These are phyloP conservation scores for Burhinus bistriatus DNA, from an alignment of 2,113 vertebrate genomes.

Conservation along the genomic window DNA sequence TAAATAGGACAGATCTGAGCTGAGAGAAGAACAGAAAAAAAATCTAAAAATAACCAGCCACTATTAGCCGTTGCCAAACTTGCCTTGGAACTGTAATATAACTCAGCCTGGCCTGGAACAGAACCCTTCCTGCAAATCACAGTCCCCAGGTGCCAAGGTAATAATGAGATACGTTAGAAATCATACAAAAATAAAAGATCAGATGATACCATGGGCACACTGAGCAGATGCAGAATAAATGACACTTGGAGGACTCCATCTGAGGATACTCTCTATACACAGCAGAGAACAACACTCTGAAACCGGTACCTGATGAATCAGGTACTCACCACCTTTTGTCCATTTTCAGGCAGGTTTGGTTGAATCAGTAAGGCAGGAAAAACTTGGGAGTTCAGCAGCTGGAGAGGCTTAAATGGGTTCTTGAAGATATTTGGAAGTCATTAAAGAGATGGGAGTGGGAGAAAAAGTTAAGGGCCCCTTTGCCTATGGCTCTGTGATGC, in stretches of 20 bases:
- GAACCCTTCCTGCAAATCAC: background rate
- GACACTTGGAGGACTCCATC: background rate
- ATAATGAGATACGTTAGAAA: constrained; percentile 1
- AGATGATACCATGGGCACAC: background rate
- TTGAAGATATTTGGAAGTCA: background rate
- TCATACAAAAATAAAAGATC: background rate
- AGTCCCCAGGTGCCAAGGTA: constrained; percentile 12
- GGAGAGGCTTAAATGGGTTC: background rate
- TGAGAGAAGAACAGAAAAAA: background rate
- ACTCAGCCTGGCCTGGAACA: constrained; percentile 36
- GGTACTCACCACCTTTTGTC: background rate
- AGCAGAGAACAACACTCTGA: background rate
- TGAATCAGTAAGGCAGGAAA: background rate
- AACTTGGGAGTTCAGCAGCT: background rate
- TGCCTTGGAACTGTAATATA: constrained; percentile 33
- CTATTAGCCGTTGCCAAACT: constrained; percentile 46
- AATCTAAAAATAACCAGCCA: constrained; percentile 59
- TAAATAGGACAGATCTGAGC: constrained; percentile 52
- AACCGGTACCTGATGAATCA: background rate
- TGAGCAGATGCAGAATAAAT: background rate
- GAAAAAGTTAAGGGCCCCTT: background rate
- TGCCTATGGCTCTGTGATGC: background rate
- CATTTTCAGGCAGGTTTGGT: background rate
- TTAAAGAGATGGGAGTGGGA: background rate
- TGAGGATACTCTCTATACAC: background rate